Evolutionary conservation across 2,797 vertebrate genomes (phyloP).

Genomic region (Neoniphon sammara): DNA sequence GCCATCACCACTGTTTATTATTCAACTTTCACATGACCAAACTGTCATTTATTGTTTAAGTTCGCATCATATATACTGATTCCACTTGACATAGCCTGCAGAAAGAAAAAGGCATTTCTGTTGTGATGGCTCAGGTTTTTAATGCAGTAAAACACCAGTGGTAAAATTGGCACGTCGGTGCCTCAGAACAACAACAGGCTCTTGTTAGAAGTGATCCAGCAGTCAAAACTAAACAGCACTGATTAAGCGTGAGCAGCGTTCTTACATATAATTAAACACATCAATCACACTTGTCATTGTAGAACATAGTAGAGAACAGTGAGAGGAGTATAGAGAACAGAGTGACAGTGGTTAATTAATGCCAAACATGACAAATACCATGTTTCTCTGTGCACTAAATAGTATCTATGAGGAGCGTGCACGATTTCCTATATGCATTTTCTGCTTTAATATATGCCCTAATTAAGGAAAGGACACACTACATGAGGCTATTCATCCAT

Average conservation of each 20-base stretch:
- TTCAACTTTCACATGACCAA: too few relatives aligned
- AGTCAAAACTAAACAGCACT: conserved; percentile 14
- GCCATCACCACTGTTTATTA: too few relatives aligned
- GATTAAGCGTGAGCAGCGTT: conserved; percentile 10
- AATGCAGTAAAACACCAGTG: too few relatives aligned
- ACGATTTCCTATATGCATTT: not conserved
- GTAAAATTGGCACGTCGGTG: too few relatives aligned
- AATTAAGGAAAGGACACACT: conserved; percentile 2
- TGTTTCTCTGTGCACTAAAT: conserved; percentile 3
- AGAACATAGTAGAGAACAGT: too few relatives aligned
- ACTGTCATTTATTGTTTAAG: too few relatives aligned
- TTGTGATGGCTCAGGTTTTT: not conserved
- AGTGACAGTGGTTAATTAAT: conserved; percentile 42
- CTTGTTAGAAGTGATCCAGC: conserved; percentile 10
- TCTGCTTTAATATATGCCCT: not conserved
- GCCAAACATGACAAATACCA: conserved; percentile 15
- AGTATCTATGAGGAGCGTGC: not conserved
- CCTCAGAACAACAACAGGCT: too few relatives aligned
- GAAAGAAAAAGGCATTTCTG: conserved; percentile 3
- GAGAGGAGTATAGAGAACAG: conserved; percentile 1
- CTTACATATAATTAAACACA: conserved; percentile 41
- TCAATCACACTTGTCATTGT: conserved; percentile 35
- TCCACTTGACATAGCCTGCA: too few relatives aligned
- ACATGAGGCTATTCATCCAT: not conserved
- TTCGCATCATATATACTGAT: too few relatives aligned